Evolutionary conservation across 2,113 vertebrate genomes (phyloP), one percentile per base, ranked within the genome.

Genomic region (Eurystomus gularis): DNA sequence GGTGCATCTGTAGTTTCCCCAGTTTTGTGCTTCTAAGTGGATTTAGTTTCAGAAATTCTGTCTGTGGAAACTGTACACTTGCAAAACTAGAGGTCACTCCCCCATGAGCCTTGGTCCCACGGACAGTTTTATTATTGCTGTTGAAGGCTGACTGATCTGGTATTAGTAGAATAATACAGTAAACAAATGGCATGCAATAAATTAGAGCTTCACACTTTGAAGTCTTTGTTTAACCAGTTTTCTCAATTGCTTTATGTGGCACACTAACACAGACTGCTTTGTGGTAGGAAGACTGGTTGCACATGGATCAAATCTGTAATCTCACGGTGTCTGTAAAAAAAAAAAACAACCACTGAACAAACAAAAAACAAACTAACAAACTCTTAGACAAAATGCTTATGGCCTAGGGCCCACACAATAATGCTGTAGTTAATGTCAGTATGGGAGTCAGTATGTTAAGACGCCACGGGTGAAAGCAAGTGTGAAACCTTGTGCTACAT

Each of bases 111-210:
- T 55, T 68, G 51, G 94, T 89, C 69, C 51, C 44, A 28, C 60
- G 65, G 96, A 94, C 96, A 96, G 94, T 89, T 97, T 97, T 96
- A 96, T 96, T 86, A 91, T 96, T 91, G 55, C 73, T 89, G 69
- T 87, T 86, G 89, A 96, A 82, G 94, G 89, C 81, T 97, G 88
- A 95, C 86, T 95, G 93, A 79, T 84, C 89, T 72, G 81, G 81
- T 91, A 82, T 89, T 79, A 94, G 95, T 78, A 78, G 65, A 88
- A 86, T 93, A 91, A 91, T 96, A 95, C 60, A 71, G 61, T 94
- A 95, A 95, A 91, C 65, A 94, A 97, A 86, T 2, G 28, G 26
- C 52, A 52, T 52, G 81, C 46, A 51, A 78, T 96, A 96, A 96
- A 95, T 96, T 75, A 96, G 70, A 88, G 18, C 65, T 79, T 96